phyloP scores from a whole-genome alignment of 2,113 vertebrate genomes.

The Neolamprologus caudopunctatus region DNA sequence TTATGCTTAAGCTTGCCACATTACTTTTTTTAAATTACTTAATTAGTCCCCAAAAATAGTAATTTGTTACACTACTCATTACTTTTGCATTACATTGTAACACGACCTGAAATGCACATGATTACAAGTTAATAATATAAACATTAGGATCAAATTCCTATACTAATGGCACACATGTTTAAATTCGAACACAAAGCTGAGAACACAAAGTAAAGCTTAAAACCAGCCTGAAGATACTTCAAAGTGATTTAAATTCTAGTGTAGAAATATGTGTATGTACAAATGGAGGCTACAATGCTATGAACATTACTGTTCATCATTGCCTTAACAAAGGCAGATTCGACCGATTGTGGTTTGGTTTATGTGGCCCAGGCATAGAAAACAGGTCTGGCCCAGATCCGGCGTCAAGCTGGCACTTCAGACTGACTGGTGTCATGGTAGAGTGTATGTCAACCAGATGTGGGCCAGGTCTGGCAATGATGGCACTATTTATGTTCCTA shows the following conservation, averaged over 20 bases:
- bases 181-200: not conserved
- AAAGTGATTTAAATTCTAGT: not conserved
- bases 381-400: not conserved
- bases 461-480: not conserved
- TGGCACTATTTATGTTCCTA: not conserved
- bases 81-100: not conserved
- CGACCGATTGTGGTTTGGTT: not conserved
- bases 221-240: not conserved
- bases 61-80: not conserved
- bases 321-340: too few species aligned
- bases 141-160: not conserved
- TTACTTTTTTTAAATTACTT: not conserved
- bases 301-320: not conserved
- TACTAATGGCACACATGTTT: not conserved
- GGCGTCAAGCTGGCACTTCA: not conserved
- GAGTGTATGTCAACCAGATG: not conserved
- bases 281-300: not conserved
- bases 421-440: not conserved
- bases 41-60: not conserved
- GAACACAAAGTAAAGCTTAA: not conserved
- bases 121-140: not conserved
- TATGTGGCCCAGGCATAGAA: not conserved
- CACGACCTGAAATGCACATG: not conserved
- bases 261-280: not conserved
- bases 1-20: not conserved